Evolutionary conservation across 2,888 invertebrate species (phyloP).

Genomic region (Taphrorychus bicolor): DNA sequence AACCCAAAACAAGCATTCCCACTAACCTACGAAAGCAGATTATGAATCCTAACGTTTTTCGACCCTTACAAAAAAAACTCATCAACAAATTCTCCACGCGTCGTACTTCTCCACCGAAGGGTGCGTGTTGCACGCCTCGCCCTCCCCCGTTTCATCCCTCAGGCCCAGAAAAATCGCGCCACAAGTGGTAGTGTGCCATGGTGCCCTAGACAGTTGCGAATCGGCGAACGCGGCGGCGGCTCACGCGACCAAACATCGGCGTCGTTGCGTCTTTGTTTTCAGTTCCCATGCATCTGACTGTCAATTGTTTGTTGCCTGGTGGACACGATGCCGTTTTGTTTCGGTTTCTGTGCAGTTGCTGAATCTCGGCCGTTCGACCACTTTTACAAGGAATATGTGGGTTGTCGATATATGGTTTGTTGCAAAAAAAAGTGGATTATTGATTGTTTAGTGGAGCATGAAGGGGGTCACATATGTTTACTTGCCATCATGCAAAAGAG

Average conservation of each 20-base stretch:
- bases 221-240: slow-evolving; percentile 30
- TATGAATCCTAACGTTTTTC: too few species aligned
- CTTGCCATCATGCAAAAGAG: not conserved
- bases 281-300: slow-evolving; percentile 10
- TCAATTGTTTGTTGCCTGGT: slow-evolving; percentile 18
- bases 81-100: slow-evolving; percentile 13
- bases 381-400: not conserved
- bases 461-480: not conserved
- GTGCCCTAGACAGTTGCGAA: slow-evolving; percentile 49
- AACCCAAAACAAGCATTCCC: not conserved
- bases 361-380: not conserved
- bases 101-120: slow-evolving; percentile 20
- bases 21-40: too few species aligned
- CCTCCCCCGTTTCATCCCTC: slow-evolving; percentile 16
- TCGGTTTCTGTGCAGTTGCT: not conserved
- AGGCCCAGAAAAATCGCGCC: slow-evolving; percentile 44
- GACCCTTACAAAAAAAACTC: too few species aligned
- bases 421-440: too few species aligned
- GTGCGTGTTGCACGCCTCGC: slow-evolving; percentile 36
- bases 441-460: not conserved
- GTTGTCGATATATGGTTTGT: not conserved
- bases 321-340: not conserved
- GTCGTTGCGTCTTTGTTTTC: slow-evolving; percentile 33
- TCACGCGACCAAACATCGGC: slow-evolving; percentile 24
- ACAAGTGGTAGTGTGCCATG: slow-evolving; percentile 53